Evolutionary conservation across 1,140 invertebrate species (phyloP).

Genomic region (Drosophila kepulauana): DNA sequence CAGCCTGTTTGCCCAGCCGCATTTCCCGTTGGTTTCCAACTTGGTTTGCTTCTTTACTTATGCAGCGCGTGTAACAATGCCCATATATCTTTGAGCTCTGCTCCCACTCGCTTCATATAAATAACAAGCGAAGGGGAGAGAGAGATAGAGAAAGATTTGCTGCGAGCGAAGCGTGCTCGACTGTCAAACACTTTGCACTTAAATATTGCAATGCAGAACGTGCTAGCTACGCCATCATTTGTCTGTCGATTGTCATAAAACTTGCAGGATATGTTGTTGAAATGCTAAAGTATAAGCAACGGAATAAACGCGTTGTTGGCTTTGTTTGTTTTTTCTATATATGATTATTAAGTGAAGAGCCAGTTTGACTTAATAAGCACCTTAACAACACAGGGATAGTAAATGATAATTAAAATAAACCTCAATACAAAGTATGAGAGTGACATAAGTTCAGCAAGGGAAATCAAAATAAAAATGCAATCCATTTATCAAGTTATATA

Average conservation of each 20-base stretch:
- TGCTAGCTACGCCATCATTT: not conserved
- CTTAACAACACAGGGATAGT: too few species aligned
- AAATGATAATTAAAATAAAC: too few species aligned
- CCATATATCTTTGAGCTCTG: constrained; percentile 57
- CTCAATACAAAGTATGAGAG: too few species aligned
- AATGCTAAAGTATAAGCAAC: not conserved
- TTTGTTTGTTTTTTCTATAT: not conserved
- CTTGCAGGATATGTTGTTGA: not conserved
- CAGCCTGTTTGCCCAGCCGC: not conserved
- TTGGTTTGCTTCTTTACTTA: constrained; percentile 26
- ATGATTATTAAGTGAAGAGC: too few species aligned
- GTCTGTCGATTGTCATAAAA: not conserved
- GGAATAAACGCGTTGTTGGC: not conserved
- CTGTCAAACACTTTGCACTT: not conserved
- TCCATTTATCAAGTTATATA: too few species aligned
- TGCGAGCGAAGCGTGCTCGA: not conserved
- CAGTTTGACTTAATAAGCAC: too few species aligned
- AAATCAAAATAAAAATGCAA: not conserved
- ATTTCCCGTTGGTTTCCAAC: not conserved
- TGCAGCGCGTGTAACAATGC: constrained; percentile 49
- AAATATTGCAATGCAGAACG: not conserved
- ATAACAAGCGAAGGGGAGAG: constrained; percentile 4
- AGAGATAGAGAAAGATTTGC: not conserved
- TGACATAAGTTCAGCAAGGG: not conserved
- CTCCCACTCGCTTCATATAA: not conserved